A percentile compares a stretch with the other conserved stretches of the same genome.
Conservation (phyloP, 53 echinoderm and acorn worm species). For the Patiria pectinifera region DNA sequence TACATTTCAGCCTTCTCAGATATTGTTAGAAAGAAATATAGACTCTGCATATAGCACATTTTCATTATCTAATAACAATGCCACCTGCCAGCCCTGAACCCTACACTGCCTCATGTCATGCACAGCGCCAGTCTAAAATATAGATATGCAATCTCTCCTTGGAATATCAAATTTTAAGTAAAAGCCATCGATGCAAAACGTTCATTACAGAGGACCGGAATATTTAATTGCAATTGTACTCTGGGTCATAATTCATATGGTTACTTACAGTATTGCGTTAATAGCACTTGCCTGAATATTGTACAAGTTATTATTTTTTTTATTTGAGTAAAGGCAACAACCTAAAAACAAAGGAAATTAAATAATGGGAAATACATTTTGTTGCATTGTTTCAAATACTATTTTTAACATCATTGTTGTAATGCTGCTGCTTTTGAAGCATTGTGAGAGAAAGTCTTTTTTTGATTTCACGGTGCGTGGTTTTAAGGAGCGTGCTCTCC, state of each 20-base stretch:
- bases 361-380: background rate
- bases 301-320: background rate
- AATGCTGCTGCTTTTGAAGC: background rate
- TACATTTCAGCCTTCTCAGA: background rate
- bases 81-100: conserved; percentile 43
- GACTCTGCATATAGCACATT: conserved; percentile 1
- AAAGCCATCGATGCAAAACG: conserved; percentile 39
- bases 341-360: background rate
- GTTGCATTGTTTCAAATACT: background rate
- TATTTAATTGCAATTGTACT: conserved; percentile 22
- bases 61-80: conserved; percentile 36
- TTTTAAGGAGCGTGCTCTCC: conserved; percentile 22
- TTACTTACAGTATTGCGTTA: background rate
- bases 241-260: too few relatives aligned
- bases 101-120: background rate
- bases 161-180: conserved; percentile 36
- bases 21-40: background rate
- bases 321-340: background rate
- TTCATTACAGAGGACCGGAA: conserved; percentile 1
- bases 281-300: background rate
- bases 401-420: background rate
- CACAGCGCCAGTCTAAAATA: conserved; percentile 6
- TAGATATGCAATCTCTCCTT: background rate
- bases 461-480: conserved; percentile 58
- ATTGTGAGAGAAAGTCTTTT: background rate